A percentile compares a stretch with the other conserved stretches of the same genome.
Conservation (phyloP, 2,113 vertebrate species). For the Haliaeetus leucogaster region DNA sequence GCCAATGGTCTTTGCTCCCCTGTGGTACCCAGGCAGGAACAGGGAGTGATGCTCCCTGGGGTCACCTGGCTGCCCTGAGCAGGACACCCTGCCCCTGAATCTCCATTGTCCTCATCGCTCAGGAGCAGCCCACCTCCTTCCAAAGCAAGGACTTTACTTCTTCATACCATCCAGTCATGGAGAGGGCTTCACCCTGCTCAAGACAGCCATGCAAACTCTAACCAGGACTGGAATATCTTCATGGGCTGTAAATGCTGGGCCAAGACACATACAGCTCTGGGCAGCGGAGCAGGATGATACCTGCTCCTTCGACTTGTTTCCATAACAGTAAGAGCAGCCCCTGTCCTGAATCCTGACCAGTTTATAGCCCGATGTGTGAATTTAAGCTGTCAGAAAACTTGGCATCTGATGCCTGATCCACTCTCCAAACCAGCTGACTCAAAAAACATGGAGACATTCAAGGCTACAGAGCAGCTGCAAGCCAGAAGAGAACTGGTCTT, state of each 20-base stretch:
- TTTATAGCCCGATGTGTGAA: neutral
- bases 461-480: neutral
- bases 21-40: neutral
- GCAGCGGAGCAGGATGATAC: neutral
- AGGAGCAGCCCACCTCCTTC: neutral
- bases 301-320: neutral
- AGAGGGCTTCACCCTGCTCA: neutral
- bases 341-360: neutral
- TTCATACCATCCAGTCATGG: fast-evolving
- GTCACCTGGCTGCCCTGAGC: neutral
- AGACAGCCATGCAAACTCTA: neutral
- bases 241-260: neutral
- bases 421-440: neutral
- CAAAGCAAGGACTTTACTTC: neutral
- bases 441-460: fast-evolving
- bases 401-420: neutral
- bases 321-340: neutral
- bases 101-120: neutral
- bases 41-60: neutral
- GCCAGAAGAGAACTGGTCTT: neutral
- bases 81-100: neutral
- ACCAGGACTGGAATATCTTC: neutral
- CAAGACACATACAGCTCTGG: fast-evolving
- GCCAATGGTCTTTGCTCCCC: neutral
- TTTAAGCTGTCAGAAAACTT: neutral